Conservation (phyloP, 2,888 invertebrate genomes). For the Drosophila setosimentum region DNA sequence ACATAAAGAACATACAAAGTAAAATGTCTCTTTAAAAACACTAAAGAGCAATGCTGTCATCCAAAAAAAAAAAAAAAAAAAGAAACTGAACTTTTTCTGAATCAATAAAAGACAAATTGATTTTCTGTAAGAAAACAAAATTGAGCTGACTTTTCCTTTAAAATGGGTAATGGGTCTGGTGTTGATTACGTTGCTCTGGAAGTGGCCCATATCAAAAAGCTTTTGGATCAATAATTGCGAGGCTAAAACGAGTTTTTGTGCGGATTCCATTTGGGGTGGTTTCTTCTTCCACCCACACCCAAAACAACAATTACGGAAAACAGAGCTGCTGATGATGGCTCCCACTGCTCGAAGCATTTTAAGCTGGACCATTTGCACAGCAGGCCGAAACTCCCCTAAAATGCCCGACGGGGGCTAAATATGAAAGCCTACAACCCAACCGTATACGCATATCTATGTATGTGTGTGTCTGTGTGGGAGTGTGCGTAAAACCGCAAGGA, state of each 20-base stretch:
- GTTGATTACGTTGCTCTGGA: neutral
- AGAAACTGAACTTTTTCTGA: conserved; percentile 83
- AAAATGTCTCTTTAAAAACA: conserved; percentile 60
- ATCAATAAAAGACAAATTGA: conserved; percentile 84
- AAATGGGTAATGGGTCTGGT: conserved; percentile 5
- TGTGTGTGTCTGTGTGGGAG: conserved; percentile 7
- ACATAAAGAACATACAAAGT: conserved; percentile 41
- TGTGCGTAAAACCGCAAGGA: conserved; percentile 50
- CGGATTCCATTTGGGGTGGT: conserved; percentile 18
- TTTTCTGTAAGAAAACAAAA: conserved; percentile 85
- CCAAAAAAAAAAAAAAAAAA: conserved; percentile 65
- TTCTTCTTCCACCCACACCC: neutral
- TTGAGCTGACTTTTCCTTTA: conserved; percentile 47
- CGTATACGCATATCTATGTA: conserved; percentile 4
- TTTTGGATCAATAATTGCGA: conserved; percentile 15
- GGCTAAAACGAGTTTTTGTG: neutral
- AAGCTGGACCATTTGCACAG: conserved; percentile 13
- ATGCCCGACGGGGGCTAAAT: conserved; percentile 26
- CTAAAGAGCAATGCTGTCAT: conserved; percentile 62
- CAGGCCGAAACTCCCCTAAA: conserved; percentile 25
- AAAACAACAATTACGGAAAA: neutral
- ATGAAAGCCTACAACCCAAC: conserved; percentile 39
- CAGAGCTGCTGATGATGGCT: conserved; percentile 1
- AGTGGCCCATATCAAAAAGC: neutral
- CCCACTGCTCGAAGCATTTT: conserved; percentile 17